phyloP scores from a whole-genome alignment of 2,797 vertebrate species.

The Anolis apletophallus region DNA sequence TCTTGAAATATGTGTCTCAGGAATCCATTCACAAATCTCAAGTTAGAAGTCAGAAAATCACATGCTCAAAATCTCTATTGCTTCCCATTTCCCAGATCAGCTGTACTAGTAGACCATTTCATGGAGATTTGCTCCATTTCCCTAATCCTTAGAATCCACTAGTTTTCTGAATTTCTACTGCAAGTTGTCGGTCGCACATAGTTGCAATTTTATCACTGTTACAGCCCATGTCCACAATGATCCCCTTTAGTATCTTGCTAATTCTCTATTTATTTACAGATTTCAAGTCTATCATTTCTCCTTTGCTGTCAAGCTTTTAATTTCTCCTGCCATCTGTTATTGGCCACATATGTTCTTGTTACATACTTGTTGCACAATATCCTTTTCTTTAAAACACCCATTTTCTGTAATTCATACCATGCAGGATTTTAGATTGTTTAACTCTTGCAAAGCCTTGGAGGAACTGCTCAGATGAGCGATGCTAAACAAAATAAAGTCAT shows the following conservation, averaged over 20 bases:
- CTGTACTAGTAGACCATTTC: neutral
- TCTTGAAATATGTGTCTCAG: neutral
- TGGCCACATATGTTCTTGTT: neutral
- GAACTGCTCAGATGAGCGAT: conserved; percentile 21
- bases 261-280: conserved; percentile 39
- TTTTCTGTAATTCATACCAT: conserved; percentile 19
- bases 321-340: conserved; percentile 32
- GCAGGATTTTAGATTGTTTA: conserved; percentile 13
- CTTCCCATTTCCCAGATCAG: rapidly evolving
- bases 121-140: neutral
- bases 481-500: conserved; percentile 34
- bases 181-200: neutral
- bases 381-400: neutral
- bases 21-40: neutral
- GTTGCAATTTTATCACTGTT: conserved; percentile 19
- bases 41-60: neutral
- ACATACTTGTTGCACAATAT: conserved; percentile 4
- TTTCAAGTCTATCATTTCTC: conserved; percentile 10
- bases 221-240: neutral
- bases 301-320: conserved; percentile 10
- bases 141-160: neutral
- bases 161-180: conserved; percentile 33
- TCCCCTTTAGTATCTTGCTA: conserved; percentile 17
- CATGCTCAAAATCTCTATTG: neutral
- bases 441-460: conserved; percentile 38